Percentiles rank a stretch among this genome's conserved stretches.
These are phyloP conservation scores for Solenodon paradoxus DNA, from an alignment of 2,113 vertebrate genomes.

Conservation along the genomic window DNA sequence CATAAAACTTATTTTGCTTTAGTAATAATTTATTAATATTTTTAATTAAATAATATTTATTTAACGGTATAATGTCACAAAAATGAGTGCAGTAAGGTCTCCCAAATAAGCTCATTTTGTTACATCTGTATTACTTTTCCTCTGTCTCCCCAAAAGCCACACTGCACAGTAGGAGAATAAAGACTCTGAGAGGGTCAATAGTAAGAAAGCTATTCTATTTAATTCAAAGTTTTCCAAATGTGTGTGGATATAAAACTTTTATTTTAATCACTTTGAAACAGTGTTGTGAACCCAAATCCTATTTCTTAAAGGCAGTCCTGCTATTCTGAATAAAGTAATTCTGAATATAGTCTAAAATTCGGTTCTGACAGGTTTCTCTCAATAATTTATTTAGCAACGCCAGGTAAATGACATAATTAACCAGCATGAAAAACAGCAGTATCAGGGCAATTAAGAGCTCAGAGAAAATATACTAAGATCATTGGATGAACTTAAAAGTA, in stretches of 20 bases:
- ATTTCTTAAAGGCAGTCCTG: not conserved
- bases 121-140: not conserved
- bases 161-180: not conserved
- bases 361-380: not conserved
- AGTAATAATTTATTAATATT: too few species aligned
- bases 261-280: not conserved
- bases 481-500: not conserved
- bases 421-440: not conserved
- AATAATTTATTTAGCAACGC: not conserved
- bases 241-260: not conserved
- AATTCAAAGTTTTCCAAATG: not conserved
- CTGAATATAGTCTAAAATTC: not conserved
- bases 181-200: not conserved
- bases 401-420: not conserved
- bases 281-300: not conserved
- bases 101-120: not conserved
- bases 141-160: not conserved
- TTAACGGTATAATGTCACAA: not conserved
- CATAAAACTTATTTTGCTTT: not conserved
- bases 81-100: fast-evolving
- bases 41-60: too few species aligned
- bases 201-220: not conserved
- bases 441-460: not conserved
- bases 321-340: not conserved
- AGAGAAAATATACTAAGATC: not conserved